Evolutionary conservation across 2,797 vertebrate genomes (phyloP).

Genomic region (Channallabes apus): DNA sequence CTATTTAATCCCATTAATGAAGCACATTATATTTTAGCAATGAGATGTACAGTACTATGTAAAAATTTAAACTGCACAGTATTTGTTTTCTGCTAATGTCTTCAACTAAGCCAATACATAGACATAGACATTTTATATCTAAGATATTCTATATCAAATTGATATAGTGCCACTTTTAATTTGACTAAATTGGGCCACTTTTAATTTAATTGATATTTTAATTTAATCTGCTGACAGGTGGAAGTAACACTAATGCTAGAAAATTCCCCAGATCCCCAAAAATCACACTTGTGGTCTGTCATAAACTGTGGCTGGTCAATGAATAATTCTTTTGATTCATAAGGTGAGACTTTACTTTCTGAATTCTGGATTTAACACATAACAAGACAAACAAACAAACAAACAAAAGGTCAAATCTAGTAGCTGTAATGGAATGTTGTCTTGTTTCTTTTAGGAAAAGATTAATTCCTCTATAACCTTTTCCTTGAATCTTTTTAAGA

Average conservation of each 20-base stretch:
- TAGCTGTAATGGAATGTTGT: background rate
- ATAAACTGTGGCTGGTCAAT: background rate
- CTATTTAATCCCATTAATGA: background rate
- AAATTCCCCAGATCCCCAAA: background rate
- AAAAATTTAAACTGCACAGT: background rate
- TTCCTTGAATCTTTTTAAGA: background rate
- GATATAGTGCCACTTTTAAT: too few relatives aligned
- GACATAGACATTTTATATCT: background rate
- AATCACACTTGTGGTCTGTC: background rate
- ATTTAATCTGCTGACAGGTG: conserved; percentile 8
- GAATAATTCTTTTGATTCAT: background rate
- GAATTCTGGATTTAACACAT: too few relatives aligned
- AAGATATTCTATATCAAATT: too few relatives aligned
- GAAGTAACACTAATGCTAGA: background rate
- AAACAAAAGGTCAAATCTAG: background rate
- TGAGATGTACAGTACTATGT: background rate
- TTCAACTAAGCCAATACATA: background rate
- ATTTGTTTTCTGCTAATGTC: background rate
- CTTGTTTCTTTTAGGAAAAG: background rate
- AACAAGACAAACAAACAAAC: background rate
- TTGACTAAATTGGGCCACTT: background rate
- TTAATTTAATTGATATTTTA: background rate
- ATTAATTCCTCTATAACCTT: background rate
- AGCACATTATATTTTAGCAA: background rate
- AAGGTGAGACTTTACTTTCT: background rate